Conservation (phyloP, 2,888 invertebrate genomes). For the Habrosyne pyritoides region DNA sequence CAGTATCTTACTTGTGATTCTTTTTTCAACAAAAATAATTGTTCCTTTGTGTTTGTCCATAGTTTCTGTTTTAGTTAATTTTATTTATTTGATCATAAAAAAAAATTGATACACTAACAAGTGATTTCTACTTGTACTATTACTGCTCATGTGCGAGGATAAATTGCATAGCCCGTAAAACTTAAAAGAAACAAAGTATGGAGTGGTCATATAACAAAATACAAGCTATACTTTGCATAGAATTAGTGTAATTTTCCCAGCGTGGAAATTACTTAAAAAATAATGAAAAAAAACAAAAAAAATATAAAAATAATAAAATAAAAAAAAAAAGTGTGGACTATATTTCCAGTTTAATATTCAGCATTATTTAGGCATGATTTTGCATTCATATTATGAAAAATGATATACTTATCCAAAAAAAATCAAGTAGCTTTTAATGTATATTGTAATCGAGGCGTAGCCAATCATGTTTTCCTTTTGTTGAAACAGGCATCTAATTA, state of each 20-base stretch:
- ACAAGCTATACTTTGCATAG: conserved; percentile 97
- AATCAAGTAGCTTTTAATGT: conserved; percentile 78
- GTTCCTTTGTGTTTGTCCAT: conserved; percentile 20
- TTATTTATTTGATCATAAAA: conserved; percentile 12
- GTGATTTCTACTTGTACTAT: conserved; percentile 70
- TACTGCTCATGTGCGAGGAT: conserved; percentile 81
- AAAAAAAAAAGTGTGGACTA: conserved; percentile 77
- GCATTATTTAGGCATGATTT: conserved; percentile 81
- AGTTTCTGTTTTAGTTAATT: conserved; percentile 20
- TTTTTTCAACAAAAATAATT: conserved; percentile 33
- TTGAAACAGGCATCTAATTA: conserved; percentile 51
- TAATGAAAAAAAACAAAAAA: conserved; percentile 55
- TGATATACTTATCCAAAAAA: conserved; percentile 66
- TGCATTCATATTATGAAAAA: conserved; percentile 72
- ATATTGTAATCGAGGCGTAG: conserved; percentile 62
- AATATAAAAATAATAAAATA: conserved; percentile 51
- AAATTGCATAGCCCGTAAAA: conserved; percentile 82
- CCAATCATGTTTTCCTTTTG: conserved; percentile 56
- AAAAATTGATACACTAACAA: conserved; percentile 42
- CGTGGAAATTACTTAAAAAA: conserved; percentile 82
- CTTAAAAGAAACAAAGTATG: conserved; percentile 80
- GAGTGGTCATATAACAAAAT: conserved; percentile 83
- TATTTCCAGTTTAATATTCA: conserved; percentile 84
- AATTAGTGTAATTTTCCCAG: conserved; percentile 94
- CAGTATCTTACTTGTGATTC: conserved; percentile 76